Evolutionary conservation across 1,140 invertebrate genomes (phyloP).

Genomic region (Pseudobourletiella spinata): DNA sequence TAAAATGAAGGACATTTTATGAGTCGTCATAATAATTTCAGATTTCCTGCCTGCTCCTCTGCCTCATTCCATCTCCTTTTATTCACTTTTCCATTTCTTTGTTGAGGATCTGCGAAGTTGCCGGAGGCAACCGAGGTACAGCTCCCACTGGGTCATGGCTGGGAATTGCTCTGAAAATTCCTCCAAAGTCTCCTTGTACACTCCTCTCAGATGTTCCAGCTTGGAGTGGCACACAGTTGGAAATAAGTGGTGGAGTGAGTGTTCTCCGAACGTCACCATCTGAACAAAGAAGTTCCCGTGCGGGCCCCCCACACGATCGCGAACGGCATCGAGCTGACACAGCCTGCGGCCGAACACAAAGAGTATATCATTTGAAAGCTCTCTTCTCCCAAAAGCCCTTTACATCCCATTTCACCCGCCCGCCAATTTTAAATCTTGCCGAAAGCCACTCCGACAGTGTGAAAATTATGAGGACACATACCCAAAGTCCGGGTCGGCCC

Average conservation of each 20-base stretch:
- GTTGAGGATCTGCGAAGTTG: too few species aligned
- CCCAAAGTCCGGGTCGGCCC: conserved; percentile 31
- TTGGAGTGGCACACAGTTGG: conserved; percentile 28
- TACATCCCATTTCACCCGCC: neutral
- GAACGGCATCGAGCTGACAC: conserved; percentile 25
- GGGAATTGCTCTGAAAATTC: conserved; percentile 20
- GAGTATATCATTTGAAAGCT: neutral
- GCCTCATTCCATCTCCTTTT: too few species aligned
- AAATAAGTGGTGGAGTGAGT: conserved; percentile 23
- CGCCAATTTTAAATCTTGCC: too few species aligned
- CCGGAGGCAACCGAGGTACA: conserved; percentile 2
- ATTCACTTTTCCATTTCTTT: too few species aligned
- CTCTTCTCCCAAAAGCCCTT: neutral
- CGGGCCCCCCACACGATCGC: conserved; percentile 4
- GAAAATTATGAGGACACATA: conserved; percentile 4
- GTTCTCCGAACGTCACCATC: conserved; percentile 22
- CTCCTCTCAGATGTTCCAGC: conserved; percentile 5
- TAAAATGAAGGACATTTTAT: too few species aligned
- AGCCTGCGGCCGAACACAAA: conserved; percentile 7
- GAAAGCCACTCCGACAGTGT: too few species aligned
- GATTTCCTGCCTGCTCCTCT: too few species aligned
- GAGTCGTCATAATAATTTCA: too few species aligned
- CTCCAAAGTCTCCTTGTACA: conserved; percentile 6
- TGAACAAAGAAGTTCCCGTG: conserved; percentile 6
- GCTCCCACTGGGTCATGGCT: conserved; percentile 7